Base-by-base conservation (phyloP, 2,113 vertebrate species). In the Enhydra lutris region DNA sequence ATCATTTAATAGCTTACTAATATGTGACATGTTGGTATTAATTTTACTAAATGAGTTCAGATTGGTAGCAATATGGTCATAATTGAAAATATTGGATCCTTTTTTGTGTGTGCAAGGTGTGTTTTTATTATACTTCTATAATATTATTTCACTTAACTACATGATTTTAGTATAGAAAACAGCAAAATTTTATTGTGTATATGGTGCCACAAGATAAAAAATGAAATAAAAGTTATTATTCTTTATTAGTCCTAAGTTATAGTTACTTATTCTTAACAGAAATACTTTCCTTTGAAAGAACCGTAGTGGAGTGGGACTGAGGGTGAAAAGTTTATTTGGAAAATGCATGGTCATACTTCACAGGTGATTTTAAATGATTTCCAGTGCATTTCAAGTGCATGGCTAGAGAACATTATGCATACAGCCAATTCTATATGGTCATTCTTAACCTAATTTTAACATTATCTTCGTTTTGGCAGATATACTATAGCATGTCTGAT, bases 401-500 rank as follows among this genome's bases (percentile, higher is more conserved):
- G 98, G 97, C 95, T 97, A 57, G 73, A 87, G 55, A 81, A 52
- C 85, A 10, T 74, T 94, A 42, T 76, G 78, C 93, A 5, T 42
- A 57, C 39, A 96, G 89, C 89, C 81, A 95, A 45, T 91, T 87
- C 96, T 26, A 0, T 91, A 91, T 91, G 97, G 83, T 97, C 89
- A 82, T 97, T 96, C 95, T 96, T 98, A 98, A 97, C 97, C 96
- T 96, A 73, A 94, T 93, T 96, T 96, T 98, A 98, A 98, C 98
- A 97, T 98, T 98, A 97, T 98, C 98, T 98, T 99, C 98, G 92
- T 99, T 97, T 97, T 94, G 97, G 97, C 97, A 97, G 97, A 97
- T 98, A 71, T 98, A 97, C 95, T 96, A 97, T 98, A 98, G 98
- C 99, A 99, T 99, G 98, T 99, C 98, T 99, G 99, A 99, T 99